A percentile compares a stretch with the other conserved stretches of the same genome.
phyloP scores from a whole-genome alignment of 37 sponge, comb jelly and placozoan species.

The Cladorhizidae sp. region DNA sequence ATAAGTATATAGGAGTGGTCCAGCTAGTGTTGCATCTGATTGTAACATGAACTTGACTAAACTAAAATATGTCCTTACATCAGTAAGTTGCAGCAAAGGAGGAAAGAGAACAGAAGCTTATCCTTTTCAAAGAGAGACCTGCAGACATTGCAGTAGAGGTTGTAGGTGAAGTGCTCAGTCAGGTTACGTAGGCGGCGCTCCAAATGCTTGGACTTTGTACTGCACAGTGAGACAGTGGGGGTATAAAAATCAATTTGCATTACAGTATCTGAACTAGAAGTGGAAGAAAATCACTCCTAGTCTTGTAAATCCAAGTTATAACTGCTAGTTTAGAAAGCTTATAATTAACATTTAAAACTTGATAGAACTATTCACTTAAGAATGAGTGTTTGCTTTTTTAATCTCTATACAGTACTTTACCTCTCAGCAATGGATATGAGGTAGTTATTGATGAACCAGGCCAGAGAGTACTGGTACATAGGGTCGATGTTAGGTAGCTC shows the following conservation, averaged over 20 bases:
- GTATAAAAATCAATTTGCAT: neutral
- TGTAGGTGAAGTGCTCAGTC: conserved; percentile 99
- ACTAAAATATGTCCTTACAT: no score
- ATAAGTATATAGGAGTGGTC: no score
- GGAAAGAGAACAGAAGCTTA: conserved; percentile 99
- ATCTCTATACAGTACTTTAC: no score
- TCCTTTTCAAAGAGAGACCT: conserved; percentile 99
- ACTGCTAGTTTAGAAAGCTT: neutral
- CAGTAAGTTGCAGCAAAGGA: conserved; percentile 94
- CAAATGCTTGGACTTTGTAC: conserved; percentile 95
- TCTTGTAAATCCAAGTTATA: no score
- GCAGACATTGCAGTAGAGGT: conserved; percentile 97
- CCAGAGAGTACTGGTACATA: conserved; percentile 99
- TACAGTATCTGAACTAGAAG: neutral
- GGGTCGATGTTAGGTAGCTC: conserved; percentile 99
- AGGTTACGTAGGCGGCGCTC: conserved; percentile 91
- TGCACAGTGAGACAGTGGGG: neutral
- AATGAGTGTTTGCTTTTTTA: no score
- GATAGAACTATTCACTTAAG: no score
- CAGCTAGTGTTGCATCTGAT: no score
- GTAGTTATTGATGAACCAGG: conserved; percentile 98
- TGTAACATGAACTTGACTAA: no score
- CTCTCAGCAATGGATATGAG: conserved; percentile 92
- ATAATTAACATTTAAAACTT: no score
- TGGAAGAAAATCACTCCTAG: no score